Conservation (phyloP, 2,113 vertebrate genomes). For the Lophius piscatorius region DNA sequence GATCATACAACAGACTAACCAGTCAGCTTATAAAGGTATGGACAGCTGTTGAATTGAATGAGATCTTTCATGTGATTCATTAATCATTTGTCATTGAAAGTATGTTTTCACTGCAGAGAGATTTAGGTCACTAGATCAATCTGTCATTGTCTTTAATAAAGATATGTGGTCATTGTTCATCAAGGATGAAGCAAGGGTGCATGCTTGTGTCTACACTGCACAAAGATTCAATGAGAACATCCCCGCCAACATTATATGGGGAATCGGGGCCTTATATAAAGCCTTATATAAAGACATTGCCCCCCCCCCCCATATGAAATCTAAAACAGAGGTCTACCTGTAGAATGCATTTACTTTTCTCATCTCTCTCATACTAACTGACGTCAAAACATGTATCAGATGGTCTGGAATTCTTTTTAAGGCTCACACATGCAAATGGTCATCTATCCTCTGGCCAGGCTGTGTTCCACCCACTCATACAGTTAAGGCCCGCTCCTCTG, state of each 20-base stretch:
- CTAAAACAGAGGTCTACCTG: conserved; percentile 2
- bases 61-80: conserved; percentile 74
- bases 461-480: conserved; percentile 48
- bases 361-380: conserved; percentile 21
- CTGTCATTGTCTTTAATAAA: conserved; percentile 72
- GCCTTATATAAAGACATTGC: conserved; percentile 20
- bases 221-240: conserved; percentile 66
- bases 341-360: conserved; percentile 8
- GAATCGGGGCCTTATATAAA: conserved; percentile 24
- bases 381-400: conserved; percentile 43
- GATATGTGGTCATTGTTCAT: conserved; percentile 75
- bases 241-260: conserved; percentile 34
- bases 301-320: background rate
- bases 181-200: conserved; percentile 45
- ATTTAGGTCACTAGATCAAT: conserved; percentile 76
- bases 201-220: conserved; percentile 33
- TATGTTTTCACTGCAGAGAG: conserved; percentile 64
- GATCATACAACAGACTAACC: conserved; percentile 35
- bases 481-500: conserved; percentile 33
- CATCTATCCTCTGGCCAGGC: conserved; percentile 28
- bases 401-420: conserved; percentile 33
- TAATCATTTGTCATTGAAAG: conserved; percentile 76
- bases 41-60: conserved; percentile 43
- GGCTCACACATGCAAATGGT: conserved; percentile 50
- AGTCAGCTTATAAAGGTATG: conserved; percentile 20